Conservation (phyloP, 2,113 vertebrate genomes). For the Tychaedon coryphoeus region DNA sequence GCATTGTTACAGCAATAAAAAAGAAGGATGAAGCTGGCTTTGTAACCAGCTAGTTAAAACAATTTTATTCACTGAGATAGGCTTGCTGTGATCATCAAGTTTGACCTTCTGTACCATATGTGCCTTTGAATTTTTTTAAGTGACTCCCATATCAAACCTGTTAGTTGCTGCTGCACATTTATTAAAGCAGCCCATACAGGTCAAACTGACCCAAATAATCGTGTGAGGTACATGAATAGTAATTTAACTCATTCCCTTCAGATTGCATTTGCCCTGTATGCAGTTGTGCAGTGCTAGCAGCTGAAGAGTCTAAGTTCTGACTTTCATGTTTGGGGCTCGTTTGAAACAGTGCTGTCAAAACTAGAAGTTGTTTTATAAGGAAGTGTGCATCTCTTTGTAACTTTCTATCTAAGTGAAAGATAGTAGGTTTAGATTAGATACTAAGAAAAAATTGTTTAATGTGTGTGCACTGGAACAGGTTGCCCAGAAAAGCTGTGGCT, state of each 20-base stretch:
- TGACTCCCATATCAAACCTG: not conserved
- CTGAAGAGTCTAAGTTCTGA: not conserved
- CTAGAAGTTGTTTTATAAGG: not conserved
- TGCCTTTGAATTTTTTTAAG: not conserved
- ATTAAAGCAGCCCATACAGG: not conserved
- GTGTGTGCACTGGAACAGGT: not conserved
- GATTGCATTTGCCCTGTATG: not conserved
- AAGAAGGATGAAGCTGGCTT: not conserved
- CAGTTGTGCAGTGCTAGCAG: not conserved
- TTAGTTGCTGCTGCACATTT: not conserved
- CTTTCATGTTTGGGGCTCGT: not conserved
- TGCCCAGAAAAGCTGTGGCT: not conserved
- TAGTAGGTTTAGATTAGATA: not conserved
- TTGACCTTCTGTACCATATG: not conserved
- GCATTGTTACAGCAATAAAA: not conserved
- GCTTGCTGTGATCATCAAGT: not conserved
- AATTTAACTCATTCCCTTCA: not conserved
- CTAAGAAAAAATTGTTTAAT: not conserved
- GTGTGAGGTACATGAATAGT: not conserved
- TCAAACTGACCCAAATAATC: not conserved
- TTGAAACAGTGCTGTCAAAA: not conserved
- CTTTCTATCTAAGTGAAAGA: not conserved
- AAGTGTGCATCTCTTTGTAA: not conserved
- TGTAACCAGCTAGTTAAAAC: not conserved
- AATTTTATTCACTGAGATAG: not conserved